Base-by-base conservation (phyloP, 2,888 invertebrate species). In the Himalopsyche kuldschensis region DNA sequence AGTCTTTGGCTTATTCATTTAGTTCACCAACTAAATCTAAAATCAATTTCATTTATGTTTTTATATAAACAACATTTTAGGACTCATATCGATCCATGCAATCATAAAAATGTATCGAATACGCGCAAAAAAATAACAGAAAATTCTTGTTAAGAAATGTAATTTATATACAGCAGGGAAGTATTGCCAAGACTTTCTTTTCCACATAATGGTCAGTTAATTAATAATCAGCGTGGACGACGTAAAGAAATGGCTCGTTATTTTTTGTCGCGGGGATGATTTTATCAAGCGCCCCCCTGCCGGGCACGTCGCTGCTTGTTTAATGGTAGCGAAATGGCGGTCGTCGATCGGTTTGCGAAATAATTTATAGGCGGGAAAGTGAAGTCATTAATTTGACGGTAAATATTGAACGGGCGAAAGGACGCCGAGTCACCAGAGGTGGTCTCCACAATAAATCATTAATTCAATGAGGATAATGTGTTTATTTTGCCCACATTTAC, bases 381-480 rank as follows among this genome's bases (percentile, higher is more conserved):
- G 48, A 55, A 55, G 47, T 47, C 55, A 31, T 76, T 76, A 81
- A 81, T 76, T 47, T 75, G 75, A 69, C 69, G 47, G 47, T 24
- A 80, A 80, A 80, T 80, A 80, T 80, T 80, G 75, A 69, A 69
- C 69, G 15, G 27, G 27, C 30, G 69, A 27, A 69, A 69, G 55
- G 75, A 76, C 48, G 80, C 75, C 75, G 47, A 20, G 47, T 76
- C 81, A 76, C n/a, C 84, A 30, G 48, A 82, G 84, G 84, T 84
- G 84, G 84, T 84, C 84, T 75, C 6, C 20, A 55, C 30, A 47
- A 85, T 85, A 82, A 83, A 78, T 83, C 85, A 85, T 83, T 78
- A 78, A 46, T 20, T 69, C 76, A 82, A 79, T 76, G 69, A 75
- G 82, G 75, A 76, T 69, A 69, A 69, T 69, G 69, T 69, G 27